Evolutionary conservation across 2,797 vertebrate species (phyloP).

Genomic region (Rhincodon typus): DNA sequence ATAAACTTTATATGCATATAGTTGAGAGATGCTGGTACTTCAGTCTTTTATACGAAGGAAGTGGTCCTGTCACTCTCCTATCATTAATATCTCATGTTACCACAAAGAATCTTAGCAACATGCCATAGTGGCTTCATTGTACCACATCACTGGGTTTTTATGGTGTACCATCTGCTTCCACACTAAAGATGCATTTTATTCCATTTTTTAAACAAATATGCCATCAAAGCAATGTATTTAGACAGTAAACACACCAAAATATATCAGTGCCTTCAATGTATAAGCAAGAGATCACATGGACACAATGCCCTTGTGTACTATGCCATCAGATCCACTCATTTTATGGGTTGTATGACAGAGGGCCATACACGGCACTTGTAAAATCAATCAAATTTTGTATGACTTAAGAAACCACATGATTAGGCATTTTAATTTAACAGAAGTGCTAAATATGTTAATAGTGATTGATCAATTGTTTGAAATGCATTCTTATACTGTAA

Average conservation of each 20-base stretch:
- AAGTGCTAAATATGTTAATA: constrained; percentile 2
- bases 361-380: background rate
- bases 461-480: constrained; percentile 20
- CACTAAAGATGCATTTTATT: constrained; percentile 34
- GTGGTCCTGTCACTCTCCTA: background rate
- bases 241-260: background rate
- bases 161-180: background rate
- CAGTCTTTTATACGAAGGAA: constrained; percentile 10
- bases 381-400: background rate
- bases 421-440: constrained; percentile 15
- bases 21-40: background rate
- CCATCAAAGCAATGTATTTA: constrained; percentile 1
- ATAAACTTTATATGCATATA: background rate
- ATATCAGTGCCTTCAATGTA: constrained; percentile 28
- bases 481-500: constrained; percentile 30
- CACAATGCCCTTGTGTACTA: background rate
- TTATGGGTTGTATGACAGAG: background rate
- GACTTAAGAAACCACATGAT: background rate
- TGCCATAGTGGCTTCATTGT: constrained; percentile 22
- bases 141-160: constrained; percentile 3
- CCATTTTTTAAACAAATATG: background rate
- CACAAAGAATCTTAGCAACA: constrained; percentile 8
- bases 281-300: background rate
- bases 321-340: background rate
- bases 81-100: background rate